Evolutionary conservation across 2,888 invertebrate genomes (phyloP), one percentile per base, ranked within the genome.

Genomic region (Caenorhabditis wallacei): DNA sequence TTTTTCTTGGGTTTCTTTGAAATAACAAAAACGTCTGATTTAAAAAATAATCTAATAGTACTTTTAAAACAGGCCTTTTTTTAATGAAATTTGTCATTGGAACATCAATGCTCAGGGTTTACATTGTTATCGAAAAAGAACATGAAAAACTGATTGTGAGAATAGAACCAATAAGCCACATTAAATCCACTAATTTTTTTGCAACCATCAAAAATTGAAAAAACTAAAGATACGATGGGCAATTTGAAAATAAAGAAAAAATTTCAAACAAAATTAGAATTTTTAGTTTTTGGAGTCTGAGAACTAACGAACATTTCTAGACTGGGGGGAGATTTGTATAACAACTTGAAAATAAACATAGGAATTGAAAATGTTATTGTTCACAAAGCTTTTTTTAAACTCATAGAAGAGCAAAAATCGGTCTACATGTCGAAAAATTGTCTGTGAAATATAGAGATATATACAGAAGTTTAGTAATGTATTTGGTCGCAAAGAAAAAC

Each of bases 391-490:
- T n/a, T n/a, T n/a, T n/a, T 22, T 0, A 48, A 54, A 24, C 11
- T 26, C 7, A 13, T 37, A 22, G 48, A 57, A 48, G 74, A 75
- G 66, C 74, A 66, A 56, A 75, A 64, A 74, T 74, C 74, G 61
- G 37, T 72, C 13, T 20, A 24, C 10, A 20, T 48, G 18, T 66
- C 7, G 30, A n/a, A 16, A 40, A 51, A 61, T 40, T 37, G 18
- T 69, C 43, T 56, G 43, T 43, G 46, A 40, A 16, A 26, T 59
- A 71, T 20, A 30, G 61, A 30, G 30, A 30, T 30, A 61, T 78
- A 53, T 76, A 76, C 68, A 69, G 53, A 78, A 78, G 63, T 69
- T 78, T 78, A 69, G 69, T 69, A 61, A 22, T 53, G 40, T 57
- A 63, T 69, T 63, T 51, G 54, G 61, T 43, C 26, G 69, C 61